Base-by-base conservation (phyloP, 2,888 invertebrate genomes). In the Eupithecia pulchellata region DNA sequence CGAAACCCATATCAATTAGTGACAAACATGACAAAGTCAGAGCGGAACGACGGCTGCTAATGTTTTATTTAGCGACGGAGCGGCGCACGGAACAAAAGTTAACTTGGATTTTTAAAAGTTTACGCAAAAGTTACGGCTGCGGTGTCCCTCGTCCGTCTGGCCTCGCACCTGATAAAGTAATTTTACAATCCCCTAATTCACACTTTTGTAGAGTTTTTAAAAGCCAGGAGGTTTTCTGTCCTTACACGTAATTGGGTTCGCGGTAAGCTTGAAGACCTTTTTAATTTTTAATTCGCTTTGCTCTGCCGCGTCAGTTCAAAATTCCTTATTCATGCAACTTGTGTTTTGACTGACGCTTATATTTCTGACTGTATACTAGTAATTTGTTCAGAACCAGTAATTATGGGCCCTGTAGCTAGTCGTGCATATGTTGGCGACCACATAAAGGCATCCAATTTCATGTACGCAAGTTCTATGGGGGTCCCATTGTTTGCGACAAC, bases 21-120 rank as follows among this genome's bases (percentile, higher is more conserved):
- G 81, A 82, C 83, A 84, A 87, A 86, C 79, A 81, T 83, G 80
- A 74, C 77, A 75, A 83, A 86, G 84, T 85, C 81, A 85, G 89
- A 89, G 89, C 87, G 87, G 89, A 89, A 87, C 85, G 83, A 78
- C 81, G 82, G 82, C 81, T 78, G 80, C 84, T 86, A 89, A 92
- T 92, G 90, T 91, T 92, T 92, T 91, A 92, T 92, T 90, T 89
- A 87, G 86, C 78, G 75, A 76, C 78, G 79, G 81, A 78, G 78
- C 81, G 68, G 55, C 82, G 80, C 81, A 79, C 86, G 83, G 83
- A 78, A 79, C 78, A 79, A 84, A 91, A 92, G 92, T 93, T 90
- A 90, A 91, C 93, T 92, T 92, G 82, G 91, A 89, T 93, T 93
- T 93, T 93, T 92, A 93, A 92, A 94, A 93, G 91, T 93, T 93